These are phyloP conservation scores for Erinaceus europaeus DNA, from an alignment of 2,113 vertebrate species.

Conservation along the genomic window DNA sequence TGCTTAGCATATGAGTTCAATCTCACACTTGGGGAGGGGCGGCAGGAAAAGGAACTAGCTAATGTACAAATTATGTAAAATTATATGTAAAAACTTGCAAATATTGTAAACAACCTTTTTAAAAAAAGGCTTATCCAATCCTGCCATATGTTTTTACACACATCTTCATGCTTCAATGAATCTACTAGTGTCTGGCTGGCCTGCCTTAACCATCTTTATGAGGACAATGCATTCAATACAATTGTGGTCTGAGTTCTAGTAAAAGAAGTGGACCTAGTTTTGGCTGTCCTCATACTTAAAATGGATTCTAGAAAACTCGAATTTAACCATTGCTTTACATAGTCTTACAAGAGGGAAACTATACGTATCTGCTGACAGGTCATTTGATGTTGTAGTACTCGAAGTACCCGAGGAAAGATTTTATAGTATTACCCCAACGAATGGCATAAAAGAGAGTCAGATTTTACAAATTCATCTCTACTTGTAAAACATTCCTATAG, in stretches of 20 bases:
- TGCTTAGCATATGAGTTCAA: not conserved
- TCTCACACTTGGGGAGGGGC: slow-evolving; percentile 26
- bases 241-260: slow-evolving; percentile 62
- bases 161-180: slow-evolving; percentile 71
- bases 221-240: slow-evolving; percentile 62
- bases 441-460: slow-evolving; percentile 50
- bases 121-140: slow-evolving; percentile 18
- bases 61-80: slow-evolving; percentile 26
- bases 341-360: slow-evolving; percentile 62
- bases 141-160: slow-evolving; percentile 70
- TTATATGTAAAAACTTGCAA: slow-evolving; percentile 42
- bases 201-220: slow-evolving; percentile 61
- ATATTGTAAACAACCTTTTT: not conserved
- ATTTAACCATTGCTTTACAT: slow-evolving; percentile 67
- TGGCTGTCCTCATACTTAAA: slow-evolving; percentile 58
- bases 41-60: too few relatives aligned
- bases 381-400: slow-evolving; percentile 59
- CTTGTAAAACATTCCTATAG: slow-evolving; percentile 64
- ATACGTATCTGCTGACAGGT: slow-evolving; percentile 58
- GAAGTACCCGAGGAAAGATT: slow-evolving; percentile 33
- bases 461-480: slow-evolving; percentile 65
- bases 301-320: slow-evolving; percentile 63
- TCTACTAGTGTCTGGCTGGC: slow-evolving; percentile 43
- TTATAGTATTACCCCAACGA: slow-evolving; percentile 45
- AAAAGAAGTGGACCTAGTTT: slow-evolving; percentile 52